Percentiles rank a stretch among this genome's conserved stretches.
phyloP scores from a whole-genome alignment of 2,797 vertebrate genomes.

The Amniataba percoides region DNA sequence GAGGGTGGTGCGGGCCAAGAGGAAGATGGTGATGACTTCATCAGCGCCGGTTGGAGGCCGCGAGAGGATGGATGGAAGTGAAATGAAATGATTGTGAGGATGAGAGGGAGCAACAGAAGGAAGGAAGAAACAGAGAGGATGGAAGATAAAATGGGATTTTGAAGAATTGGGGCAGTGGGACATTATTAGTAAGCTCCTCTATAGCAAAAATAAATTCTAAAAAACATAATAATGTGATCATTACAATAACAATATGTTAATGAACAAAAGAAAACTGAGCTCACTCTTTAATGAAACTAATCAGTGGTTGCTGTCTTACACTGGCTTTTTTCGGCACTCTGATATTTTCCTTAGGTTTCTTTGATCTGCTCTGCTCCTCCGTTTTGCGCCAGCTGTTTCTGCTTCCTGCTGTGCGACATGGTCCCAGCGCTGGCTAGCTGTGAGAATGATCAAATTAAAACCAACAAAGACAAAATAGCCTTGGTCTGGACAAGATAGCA shows the following conservation, averaged over 20 bases:
- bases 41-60: conserved; percentile 48
- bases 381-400: conserved; percentile 58
- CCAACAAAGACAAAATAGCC: conserved; percentile 51
- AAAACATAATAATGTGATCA: neutral
- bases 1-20: conserved; percentile 22
- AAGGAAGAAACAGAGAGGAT: conserved; percentile 10
- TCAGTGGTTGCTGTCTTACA: neutral
- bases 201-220: neutral
- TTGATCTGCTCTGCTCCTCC: conserved; percentile 62
- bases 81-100: conserved; percentile 24
- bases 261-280: neutral
- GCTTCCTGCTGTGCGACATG: conserved; percentile 57
- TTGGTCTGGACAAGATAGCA: conserved; percentile 31
- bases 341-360: conserved; percentile 40
- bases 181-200: neutral
- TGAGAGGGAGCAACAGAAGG: neutral
- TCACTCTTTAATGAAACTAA: neutral
- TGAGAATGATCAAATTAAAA: conserved; percentile 52
- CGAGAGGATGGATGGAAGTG: conserved; percentile 33
- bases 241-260: neutral
- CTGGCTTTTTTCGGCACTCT: neutral
- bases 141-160: neutral
- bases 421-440: conserved; percentile 44
- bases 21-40: conserved; percentile 57
- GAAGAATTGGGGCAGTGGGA: neutral